These are phyloP conservation scores for Passer domesticus DNA, from an alignment of 2,113 vertebrate genomes.

Conservation along the genomic window DNA sequence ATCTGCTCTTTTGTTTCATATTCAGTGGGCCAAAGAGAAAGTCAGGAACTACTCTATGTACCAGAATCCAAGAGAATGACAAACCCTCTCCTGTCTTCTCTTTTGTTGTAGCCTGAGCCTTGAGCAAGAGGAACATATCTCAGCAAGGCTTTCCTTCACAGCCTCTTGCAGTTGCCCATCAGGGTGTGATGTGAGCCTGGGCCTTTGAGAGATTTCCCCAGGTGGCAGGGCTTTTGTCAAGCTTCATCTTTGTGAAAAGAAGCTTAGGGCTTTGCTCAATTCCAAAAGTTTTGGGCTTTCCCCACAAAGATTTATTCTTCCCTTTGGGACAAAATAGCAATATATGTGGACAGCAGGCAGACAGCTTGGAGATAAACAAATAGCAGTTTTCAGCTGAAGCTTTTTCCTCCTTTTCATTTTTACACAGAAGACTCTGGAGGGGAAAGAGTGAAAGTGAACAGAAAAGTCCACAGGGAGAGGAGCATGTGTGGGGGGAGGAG, in stretches of 20 bases:
- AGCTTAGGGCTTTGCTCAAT: background rate
- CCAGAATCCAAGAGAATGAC: background rate
- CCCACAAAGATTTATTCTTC: background rate
- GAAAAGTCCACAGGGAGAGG: background rate
- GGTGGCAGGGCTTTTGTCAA: background rate
- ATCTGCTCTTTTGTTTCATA: background rate
- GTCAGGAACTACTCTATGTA: background rate
- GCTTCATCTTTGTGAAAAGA: background rate
- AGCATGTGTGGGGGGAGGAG: background rate
- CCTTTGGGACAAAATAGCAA: background rate
- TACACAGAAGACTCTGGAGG: background rate
- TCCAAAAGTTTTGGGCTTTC: background rate
- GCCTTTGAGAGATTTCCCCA: background rate
- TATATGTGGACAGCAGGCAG: background rate
- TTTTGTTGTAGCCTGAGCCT: background rate
- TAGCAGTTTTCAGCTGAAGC: background rate
- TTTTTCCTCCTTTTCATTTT: background rate
- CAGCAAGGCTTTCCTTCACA: background rate
- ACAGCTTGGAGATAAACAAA: conserved; percentile 14
- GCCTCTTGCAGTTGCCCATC: background rate
- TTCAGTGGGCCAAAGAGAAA: background rate
- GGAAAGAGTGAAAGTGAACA: background rate
- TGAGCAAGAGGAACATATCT: background rate
- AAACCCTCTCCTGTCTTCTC: background rate
- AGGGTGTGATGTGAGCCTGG: background rate